Evolutionary conservation across 2,797 vertebrate species (phyloP), one percentile per base, ranked within the genome.

Genomic region (Channallabes apus): DNA sequence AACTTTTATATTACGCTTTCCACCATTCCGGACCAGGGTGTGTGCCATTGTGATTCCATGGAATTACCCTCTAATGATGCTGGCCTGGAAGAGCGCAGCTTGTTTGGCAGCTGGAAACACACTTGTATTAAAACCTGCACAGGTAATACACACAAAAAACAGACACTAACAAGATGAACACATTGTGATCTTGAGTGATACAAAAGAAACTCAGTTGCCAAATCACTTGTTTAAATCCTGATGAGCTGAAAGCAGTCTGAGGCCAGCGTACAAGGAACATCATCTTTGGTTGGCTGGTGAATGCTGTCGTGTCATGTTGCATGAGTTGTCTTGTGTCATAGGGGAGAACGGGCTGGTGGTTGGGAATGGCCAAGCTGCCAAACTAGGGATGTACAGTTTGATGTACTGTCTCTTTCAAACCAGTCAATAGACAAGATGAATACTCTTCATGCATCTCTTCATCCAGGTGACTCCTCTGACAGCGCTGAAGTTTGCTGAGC

Each of bases 51-150:
- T 99, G 84, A 98, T 99, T 81, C 98, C 98, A 1, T 99, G 98
- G 98, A 99, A 99, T 89, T 99, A 99, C 85, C 98, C 98, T 0
- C 94, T 99, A 59, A 99, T 99, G 98, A 99, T 99, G 98, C 91
- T 99, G 89, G 97, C 98, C 0, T 99, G 98, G 98, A 99, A 99
- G 90, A 99, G 97, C 0, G 98, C 98, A 0, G 97, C 98, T 0
- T 99, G 98, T 88, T 90, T 99, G 82, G 98, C 98, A 5, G 97
- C 97, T 17, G 98, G 98, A 88, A 99, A 99, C 90, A 99, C 97
- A 0, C 93, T 99, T 0, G 97, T 99, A 73, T 95, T 99, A 18
- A 99, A 99, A 92, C 97, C 98, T 9, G 98, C 98, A 0, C 97
- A 98, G 96, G 98, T 98, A 90, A 92, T 88, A n/a, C 9, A 77